phyloP scores from a whole-genome alignment of 1,140 invertebrate species.

The Microplitis mediator region DNA sequence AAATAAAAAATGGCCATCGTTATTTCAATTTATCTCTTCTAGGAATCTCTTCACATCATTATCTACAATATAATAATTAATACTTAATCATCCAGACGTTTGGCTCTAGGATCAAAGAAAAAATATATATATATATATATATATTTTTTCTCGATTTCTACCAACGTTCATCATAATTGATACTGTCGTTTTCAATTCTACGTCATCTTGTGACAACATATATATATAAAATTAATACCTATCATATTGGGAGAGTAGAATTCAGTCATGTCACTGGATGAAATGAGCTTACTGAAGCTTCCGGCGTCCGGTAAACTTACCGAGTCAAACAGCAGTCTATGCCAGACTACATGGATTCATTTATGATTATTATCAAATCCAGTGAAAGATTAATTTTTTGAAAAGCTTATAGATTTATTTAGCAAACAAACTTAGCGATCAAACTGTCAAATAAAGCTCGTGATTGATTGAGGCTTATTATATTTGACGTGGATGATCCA shows the following conservation, averaged over 20 bases:
- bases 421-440: too few species aligned
- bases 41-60: slow-evolving; percentile 2
- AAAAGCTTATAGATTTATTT: too few species aligned
- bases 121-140: too few species aligned
- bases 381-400: too few species aligned
- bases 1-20: slow-evolving; percentile 11
- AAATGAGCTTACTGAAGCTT: background rate
- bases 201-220: background rate
- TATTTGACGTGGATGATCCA: too few species aligned
- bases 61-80: slow-evolving; percentile 4
- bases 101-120: background rate
- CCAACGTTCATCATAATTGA: too few species aligned
- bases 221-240: slow-evolving; percentile 2
- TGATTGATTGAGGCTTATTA: too few species aligned
- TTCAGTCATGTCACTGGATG: background rate
- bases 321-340: background rate
- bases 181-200: background rate
- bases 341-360: background rate
- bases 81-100: slow-evolving; percentile 6
- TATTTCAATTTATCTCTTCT: slow-evolving; percentile 12
- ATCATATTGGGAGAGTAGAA: slow-evolving; percentile 13
- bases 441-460: too few species aligned
- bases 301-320: background rate
- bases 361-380: background rate
- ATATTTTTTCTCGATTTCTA: too few species aligned